Evolutionary conservation across 2,113 vertebrate species (phyloP).

Genomic region (Pelecanoides urinatrix): DNA sequence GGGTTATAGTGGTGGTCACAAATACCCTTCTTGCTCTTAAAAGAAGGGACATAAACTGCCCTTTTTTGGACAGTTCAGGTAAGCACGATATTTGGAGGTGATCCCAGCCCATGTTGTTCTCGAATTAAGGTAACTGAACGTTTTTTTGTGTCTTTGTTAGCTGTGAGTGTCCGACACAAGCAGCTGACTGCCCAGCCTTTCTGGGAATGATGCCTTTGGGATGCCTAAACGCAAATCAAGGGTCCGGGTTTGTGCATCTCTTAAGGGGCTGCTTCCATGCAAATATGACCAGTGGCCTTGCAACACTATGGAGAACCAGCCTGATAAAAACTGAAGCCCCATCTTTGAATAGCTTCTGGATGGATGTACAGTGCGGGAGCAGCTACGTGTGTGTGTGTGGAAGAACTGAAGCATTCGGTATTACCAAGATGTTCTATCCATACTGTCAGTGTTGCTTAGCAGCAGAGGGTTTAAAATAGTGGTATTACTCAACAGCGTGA

Average conservation of each 20-base stretch:
- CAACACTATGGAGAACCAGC: background rate
- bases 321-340: background rate
- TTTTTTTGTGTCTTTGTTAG: background rate
- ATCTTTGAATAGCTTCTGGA: background rate
- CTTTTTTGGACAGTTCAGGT: background rate
- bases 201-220: background rate
- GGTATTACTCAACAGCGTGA: conserved; percentile 64
- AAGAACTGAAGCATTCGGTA: conserved; percentile 24
- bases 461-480: conserved; percentile 69
- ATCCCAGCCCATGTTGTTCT: background rate
- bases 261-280: background rate
- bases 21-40: background rate
- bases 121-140: background rate
- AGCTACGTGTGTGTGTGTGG: background rate
- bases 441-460: conserved; percentile 71
- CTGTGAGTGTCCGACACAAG: background rate
- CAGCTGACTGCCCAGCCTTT: background rate
- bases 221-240: background rate
- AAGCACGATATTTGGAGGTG: background rate
- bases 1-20: background rate
- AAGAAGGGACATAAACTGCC: background rate
- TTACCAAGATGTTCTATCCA: conserved; percentile 58
- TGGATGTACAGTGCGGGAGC: background rate
- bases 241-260: background rate
- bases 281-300: background rate